Base-by-base conservation (phyloP, 2,888 invertebrate species). In the Ophraella communa region DNA sequence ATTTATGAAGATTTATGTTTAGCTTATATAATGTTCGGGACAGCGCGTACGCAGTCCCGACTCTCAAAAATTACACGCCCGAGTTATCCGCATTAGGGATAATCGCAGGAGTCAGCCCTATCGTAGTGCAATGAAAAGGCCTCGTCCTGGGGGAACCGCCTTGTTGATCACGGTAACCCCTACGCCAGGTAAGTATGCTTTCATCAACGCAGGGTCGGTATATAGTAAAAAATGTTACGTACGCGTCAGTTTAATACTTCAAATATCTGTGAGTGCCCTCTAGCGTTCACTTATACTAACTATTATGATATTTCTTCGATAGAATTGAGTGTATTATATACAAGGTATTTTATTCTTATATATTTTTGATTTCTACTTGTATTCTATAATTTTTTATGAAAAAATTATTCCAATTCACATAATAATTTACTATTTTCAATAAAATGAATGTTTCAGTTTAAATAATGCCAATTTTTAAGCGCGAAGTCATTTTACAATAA, bases 101-200 rank as follows among this genome's bases (percentile, higher is more conserved):
- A 88, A 87, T 89, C 89, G 89, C 89, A 88, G 85, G 87, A 85
- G 88, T 89, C 89, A 90, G 86, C 89, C 86, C 85, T 83, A 84
- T 69, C 74, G 68, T 35, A 84, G 89, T 90, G 89, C 89, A 89
- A 90, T 88, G 88, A 85, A 80, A 83, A 81, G 84, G 87, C 86
- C 88, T 88, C 88, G 78, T 83, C 86, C 87, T 86, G 88, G 87
- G 85, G 86, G 84, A 86, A 86, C 87, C 86, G 85, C 87, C 88
- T 88, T 86, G 69, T 68, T 87, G 88, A 89, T 89, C 88, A 87
- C 84, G 86, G 87, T 87, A 83, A 83, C 82, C 84, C 83, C 84
- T 84, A 83, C 84, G 83, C 84, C 84, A 85, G 84, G 81, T 80
- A 81, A 81, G 79, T 80, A 81, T 63, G 67, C 62, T 64, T 62